phyloP scores from a whole-genome alignment of 2,888 invertebrate species.

The Phyllotreta cruciferae region DNA sequence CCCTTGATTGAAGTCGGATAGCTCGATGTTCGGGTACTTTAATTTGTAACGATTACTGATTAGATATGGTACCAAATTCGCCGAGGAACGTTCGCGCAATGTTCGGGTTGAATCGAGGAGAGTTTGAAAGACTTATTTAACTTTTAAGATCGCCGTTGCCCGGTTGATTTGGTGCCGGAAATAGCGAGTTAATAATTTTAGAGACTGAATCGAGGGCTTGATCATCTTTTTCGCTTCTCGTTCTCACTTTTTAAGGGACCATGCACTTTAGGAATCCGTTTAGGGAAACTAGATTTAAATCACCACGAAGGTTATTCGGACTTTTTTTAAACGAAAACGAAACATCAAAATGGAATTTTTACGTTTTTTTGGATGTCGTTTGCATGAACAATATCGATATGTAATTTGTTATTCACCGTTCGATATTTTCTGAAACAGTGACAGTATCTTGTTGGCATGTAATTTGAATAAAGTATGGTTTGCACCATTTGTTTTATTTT shows the following conservation, averaged over 20 bases:
- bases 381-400: slow-evolving; percentile 35
- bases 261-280: slow-evolving; percentile 31
- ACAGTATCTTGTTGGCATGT: slow-evolving; percentile 46
- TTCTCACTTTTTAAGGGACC: slow-evolving; percentile 32
- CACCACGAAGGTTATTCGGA: slow-evolving; percentile 11
- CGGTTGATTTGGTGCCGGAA: background rate
- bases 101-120: too few relatives aligned
- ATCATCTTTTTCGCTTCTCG: slow-evolving; percentile 22
- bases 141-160: too few relatives aligned
- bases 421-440: slow-evolving; percentile 34
- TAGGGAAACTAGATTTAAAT: slow-evolving; percentile 14
- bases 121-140: background rate
- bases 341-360: slow-evolving; percentile 11
- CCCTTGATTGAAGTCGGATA: slow-evolving; percentile 47
- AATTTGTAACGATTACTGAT: too few relatives aligned
- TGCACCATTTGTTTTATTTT: slow-evolving; percentile 43
- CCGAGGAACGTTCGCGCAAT: too few relatives aligned
- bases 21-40: too few relatives aligned
- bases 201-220: slow-evolving; percentile 32
- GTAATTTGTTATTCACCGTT: slow-evolving; percentile 23
- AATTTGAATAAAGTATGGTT: slow-evolving; percentile 46
- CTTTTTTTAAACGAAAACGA: slow-evolving; percentile 1
- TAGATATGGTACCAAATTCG: too few relatives aligned
- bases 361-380: slow-evolving; percentile 33
- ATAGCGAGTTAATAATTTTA: background rate